Conservation (phyloP, 2,888 invertebrate genomes). For the Branchellion lobata region DNA sequence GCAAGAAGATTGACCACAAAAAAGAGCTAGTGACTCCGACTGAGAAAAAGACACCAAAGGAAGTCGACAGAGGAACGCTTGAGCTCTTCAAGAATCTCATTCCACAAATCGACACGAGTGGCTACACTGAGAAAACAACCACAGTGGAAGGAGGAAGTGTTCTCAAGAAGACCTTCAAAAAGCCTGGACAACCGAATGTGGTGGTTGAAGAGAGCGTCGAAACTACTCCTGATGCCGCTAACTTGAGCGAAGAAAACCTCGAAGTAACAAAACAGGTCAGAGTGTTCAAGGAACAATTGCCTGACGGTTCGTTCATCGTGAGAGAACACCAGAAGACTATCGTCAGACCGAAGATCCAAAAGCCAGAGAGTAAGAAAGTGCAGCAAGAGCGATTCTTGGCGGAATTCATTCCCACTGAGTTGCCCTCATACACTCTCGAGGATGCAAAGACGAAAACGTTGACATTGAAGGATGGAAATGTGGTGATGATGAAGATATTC, state of each 20-base stretch:
- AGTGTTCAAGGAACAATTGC: not conserved
- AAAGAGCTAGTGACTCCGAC: not conserved
- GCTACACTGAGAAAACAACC: too few species aligned
- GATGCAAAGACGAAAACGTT: not conserved
- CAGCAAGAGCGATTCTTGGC: not conserved
- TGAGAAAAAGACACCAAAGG: not conserved
- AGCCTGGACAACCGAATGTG: not conserved
- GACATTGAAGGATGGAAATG: not conserved
- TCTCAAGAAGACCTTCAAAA: too few species aligned
- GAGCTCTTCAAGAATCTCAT: not conserved
- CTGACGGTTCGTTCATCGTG: not conserved
- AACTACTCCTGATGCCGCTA: not conserved
- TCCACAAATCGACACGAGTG: not conserved
- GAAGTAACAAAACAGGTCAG: not conserved
- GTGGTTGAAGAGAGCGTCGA: slow-evolving; percentile 9
- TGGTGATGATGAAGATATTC: not conserved
- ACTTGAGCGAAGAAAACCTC: not conserved
- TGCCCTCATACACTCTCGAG: not conserved
- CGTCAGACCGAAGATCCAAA: not conserved
- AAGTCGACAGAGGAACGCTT: too few species aligned
- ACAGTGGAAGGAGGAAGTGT: too few species aligned
- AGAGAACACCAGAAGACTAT: not conserved
- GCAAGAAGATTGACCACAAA: not conserved
- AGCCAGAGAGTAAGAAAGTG: not conserved
- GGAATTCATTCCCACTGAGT: not conserved